phyloP scores from a whole-genome alignment of 2,113 vertebrate species.

The Electrona antarctica region DNA sequence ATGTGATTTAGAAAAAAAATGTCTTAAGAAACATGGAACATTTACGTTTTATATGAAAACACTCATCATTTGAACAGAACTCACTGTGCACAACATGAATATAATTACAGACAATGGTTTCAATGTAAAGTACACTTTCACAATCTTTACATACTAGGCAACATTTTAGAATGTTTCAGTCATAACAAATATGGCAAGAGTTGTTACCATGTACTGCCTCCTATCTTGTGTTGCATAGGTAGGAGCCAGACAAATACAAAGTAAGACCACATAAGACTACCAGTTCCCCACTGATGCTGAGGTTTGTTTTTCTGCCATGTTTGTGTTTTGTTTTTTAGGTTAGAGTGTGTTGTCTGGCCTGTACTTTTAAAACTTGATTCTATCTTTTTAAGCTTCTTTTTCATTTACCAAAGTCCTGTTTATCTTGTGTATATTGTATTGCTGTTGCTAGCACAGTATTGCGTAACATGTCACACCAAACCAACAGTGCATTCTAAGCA shows the following conservation, averaged over 20 bases:
- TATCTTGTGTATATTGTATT: too few species aligned
- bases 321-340: too few species aligned
- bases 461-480: constrained; percentile 15
- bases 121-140: constrained; percentile 41
- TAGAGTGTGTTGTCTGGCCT: too few species aligned
- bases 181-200: too few species aligned
- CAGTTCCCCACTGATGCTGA: too few species aligned
- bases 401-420: too few species aligned
- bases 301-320: too few species aligned
- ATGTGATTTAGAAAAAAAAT: neutral
- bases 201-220: too few species aligned
- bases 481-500: constrained; percentile 18
- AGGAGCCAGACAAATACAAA: constrained; percentile 28
- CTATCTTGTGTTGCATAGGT: constrained; percentile 10
- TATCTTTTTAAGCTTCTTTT: too few species aligned
- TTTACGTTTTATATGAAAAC: constrained; percentile 51
- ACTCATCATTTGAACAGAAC: constrained; percentile 41
- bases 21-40: constrained; percentile 3
- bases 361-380: too few species aligned
- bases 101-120: constrained; percentile 51
- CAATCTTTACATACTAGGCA: constrained; percentile 27
- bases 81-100: constrained; percentile 46
- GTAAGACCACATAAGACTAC: too few species aligned
- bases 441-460: constrained; percentile 21
- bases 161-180: constrained; percentile 37